phyloP scores from a whole-genome alignment of 2,113 vertebrate genomes.

The Cercocebus atys region DNA sequence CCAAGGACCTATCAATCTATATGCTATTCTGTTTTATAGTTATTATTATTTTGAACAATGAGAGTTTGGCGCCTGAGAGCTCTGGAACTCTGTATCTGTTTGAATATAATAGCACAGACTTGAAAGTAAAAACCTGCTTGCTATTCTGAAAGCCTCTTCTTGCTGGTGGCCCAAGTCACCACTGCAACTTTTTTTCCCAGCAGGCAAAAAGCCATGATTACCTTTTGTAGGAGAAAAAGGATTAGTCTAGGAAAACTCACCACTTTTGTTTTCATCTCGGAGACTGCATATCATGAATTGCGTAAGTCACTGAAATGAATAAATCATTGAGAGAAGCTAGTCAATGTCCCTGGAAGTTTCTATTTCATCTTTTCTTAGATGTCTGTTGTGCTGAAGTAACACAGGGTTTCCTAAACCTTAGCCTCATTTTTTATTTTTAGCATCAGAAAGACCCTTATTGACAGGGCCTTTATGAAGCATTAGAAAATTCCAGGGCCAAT shows the following conservation, averaged over 20 bases:
- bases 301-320: background rate
- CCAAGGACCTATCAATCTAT: background rate
- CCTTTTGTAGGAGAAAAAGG: background rate
- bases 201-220: background rate
- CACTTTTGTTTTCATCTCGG: slow-evolving; percentile 36
- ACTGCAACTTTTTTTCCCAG: background rate
- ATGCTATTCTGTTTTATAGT: background rate
- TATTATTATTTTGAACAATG: background rate
- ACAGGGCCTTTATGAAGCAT: background rate
- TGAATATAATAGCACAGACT: background rate
- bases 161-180: background rate
- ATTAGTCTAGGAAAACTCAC: background rate
- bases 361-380: slow-evolving; percentile 11
- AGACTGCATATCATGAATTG: background rate
- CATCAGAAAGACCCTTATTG: background rate
- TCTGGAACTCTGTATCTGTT: background rate
- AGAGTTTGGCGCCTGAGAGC: background rate
- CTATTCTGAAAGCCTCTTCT: background rate
- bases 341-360: background rate
- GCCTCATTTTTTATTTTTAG: background rate
- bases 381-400: background rate
- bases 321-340: background rate
- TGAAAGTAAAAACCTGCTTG: background rate
- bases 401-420: background rate
- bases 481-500: slow-evolving; percentile 19